A percentile compares a stretch with the other conserved stretches of the same genome.
phyloP scores from a whole-genome alignment of 1,140 invertebrate genomes.

The Bombus haemorrhoidalis region DNA sequence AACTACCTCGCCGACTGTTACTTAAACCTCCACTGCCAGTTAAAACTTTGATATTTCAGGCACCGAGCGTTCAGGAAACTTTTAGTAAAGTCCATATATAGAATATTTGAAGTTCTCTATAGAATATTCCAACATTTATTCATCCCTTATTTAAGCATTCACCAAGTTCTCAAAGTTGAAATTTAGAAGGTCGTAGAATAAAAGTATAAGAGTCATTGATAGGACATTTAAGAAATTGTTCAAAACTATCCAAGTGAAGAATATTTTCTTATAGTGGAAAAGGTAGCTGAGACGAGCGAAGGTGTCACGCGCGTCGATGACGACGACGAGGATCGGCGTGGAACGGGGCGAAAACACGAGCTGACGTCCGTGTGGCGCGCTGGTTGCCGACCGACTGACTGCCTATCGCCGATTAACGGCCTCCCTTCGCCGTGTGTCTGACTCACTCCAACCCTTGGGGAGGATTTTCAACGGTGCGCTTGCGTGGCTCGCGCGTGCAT shows the following conservation, averaged over 20 bases:
- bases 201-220: too few species aligned
- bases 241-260: too few species aligned
- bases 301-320: too few species aligned
- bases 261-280: too few species aligned
- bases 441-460: constrained; percentile 66
- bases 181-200: too few species aligned
- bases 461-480: constrained; percentile 39
- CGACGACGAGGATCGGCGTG: constrained; percentile 3
- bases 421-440: constrained; percentile 51
- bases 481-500: constrained; percentile 24
- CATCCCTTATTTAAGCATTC: too few species aligned
- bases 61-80: not conserved
- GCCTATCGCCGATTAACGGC: constrained; percentile 59
- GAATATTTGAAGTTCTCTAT: not conserved
- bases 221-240: too few species aligned
- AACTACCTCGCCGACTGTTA: not conserved
- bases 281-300: too few species aligned
- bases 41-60: not conserved
- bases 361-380: constrained; percentile 67
- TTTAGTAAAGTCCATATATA: too few species aligned
- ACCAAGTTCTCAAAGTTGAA: too few species aligned
- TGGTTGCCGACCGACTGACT: constrained; percentile 77
- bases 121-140: not conserved
- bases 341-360: constrained; percentile 3
- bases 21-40: not conserved